phyloP scores from a whole-genome alignment of 1,140 invertebrate species.

The Pseudobourletiella spinata region DNA sequence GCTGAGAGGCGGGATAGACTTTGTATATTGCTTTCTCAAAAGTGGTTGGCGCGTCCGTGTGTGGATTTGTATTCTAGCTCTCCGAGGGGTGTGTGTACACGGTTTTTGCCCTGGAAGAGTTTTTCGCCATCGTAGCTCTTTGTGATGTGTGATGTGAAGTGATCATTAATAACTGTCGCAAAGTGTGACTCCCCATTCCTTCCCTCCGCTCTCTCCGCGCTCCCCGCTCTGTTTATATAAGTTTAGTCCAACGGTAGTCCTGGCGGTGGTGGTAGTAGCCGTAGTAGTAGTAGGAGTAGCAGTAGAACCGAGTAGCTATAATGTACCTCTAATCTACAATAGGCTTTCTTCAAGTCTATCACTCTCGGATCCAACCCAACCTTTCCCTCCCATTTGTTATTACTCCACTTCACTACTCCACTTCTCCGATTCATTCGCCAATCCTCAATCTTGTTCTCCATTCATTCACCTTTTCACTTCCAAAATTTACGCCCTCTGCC shows the following conservation, averaged over 20 bases:
- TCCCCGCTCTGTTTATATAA: too few species aligned
- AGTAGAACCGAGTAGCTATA: constrained; percentile 20
- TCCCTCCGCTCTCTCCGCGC: constrained; percentile 8
- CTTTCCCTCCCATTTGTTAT: constrained; percentile 1
- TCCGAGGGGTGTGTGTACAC: constrained; percentile 3
- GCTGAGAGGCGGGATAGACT: too few species aligned
- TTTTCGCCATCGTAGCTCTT: constrained; percentile 12
- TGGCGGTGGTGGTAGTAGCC: too few species aligned
- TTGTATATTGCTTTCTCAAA: too few species aligned
- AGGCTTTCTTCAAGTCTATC: constrained; percentile 27
- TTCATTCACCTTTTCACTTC: constrained; percentile 22
- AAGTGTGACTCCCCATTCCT: constrained; percentile 32
- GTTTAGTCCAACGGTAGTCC: too few species aligned
- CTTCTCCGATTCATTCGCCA: constrained; percentile 18
- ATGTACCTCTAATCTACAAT: constrained; percentile 31
- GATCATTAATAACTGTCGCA: constrained; percentile 34
- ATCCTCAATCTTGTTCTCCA: constrained; percentile 26
- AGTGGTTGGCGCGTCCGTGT: too few species aligned
- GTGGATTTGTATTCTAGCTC: too few species aligned
- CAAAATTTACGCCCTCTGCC: constrained; percentile 14
- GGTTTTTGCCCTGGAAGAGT: constrained; percentile 2
- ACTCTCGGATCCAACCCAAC: background rate
- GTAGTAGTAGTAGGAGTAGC: too few species aligned
- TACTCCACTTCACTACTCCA: constrained; percentile 6
- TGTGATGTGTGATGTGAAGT: constrained; percentile 20